phyloP scores from a whole-genome alignment of 1,140 invertebrate species.

The Brachionus plicatilis region DNA sequence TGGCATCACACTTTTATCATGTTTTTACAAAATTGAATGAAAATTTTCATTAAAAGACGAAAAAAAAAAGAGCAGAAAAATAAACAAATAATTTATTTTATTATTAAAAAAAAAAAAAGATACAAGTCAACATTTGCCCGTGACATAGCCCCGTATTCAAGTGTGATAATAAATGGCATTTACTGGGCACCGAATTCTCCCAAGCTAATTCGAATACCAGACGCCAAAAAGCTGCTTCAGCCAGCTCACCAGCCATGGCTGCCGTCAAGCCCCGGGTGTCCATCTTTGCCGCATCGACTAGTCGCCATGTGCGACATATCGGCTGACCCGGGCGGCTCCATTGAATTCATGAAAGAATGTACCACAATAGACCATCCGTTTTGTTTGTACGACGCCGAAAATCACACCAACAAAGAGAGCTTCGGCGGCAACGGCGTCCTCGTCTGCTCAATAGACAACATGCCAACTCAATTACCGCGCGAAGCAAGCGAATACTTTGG shows the following conservation, averaged over 20 bases:
- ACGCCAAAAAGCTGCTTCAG: slow-evolving; percentile 85
- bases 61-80: too few species aligned
- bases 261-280: slow-evolving; percentile 41
- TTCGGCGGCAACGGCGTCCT: slow-evolving; percentile 68
- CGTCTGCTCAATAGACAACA: slow-evolving; percentile 98
- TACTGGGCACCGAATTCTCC: slow-evolving; percentile 97
- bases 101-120: slow-evolving; percentile 44
- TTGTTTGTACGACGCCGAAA: slow-evolving; percentile 97
- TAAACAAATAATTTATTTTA: too few species aligned
- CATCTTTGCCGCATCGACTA: slow-evolving; percentile 36
- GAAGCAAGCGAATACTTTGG: slow-evolving; percentile 98
- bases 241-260: slow-evolving; percentile 78
- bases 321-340: slow-evolving; percentile 95
- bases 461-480: slow-evolving; percentile 94
- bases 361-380: slow-evolving; percentile 99
- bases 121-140: slow-evolving; percentile 85
- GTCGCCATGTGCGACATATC: slow-evolving; percentile 90
- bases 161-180: slow-evolving; percentile 93
- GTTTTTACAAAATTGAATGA: too few species aligned
- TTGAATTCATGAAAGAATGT: slow-evolving; percentile 99
- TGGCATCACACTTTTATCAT: too few species aligned
- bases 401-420: slow-evolving; percentile 50
- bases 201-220: slow-evolving; percentile 89
- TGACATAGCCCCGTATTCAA: slow-evolving; percentile 91
- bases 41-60: too few species aligned